Evolutionary conservation across 2,888 invertebrate species (phyloP).

Genomic region (Phrixothrix hirtus): DNA sequence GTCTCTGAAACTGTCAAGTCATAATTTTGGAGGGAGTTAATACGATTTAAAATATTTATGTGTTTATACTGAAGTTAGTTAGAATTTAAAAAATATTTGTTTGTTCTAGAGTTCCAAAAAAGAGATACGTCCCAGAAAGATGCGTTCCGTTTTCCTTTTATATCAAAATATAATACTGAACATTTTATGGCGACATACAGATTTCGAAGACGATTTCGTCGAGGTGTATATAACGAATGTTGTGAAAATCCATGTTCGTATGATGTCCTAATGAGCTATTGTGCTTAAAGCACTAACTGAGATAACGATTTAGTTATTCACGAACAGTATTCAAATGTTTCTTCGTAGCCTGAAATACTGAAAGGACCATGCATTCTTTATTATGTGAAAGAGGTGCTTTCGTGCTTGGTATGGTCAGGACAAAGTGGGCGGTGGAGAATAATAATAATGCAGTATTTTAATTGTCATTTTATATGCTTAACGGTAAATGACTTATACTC

Average conservation of each 20-base stretch:
- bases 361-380: no score
- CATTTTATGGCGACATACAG: constrained; percentile 38
- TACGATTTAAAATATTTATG: no score
- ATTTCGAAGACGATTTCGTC: constrained; percentile 36
- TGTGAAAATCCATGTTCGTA: constrained; percentile 48
- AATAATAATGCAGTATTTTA: constrained; percentile 7
- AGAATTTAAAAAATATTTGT: no score
- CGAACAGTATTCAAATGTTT: constrained; percentile 13
- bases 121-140: not conserved
- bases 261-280: constrained; percentile 46
- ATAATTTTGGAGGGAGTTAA: no score
- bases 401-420: not conserved
- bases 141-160: constrained; percentile 33
- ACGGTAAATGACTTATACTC: no score
- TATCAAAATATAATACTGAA: constrained; percentile 38
- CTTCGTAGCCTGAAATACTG: no score
- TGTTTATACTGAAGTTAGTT: no score
- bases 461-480: no score
- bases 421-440: not conserved
- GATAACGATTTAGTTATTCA: not conserved
- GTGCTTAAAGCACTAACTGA: constrained; percentile 37
- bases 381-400: constrained; percentile 1
- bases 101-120: not conserved
- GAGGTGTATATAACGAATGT: constrained; percentile 51
- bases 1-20: no score